Conservation (phyloP, 2,113 vertebrate genomes). For the Mormyrus iriodes region DNA sequence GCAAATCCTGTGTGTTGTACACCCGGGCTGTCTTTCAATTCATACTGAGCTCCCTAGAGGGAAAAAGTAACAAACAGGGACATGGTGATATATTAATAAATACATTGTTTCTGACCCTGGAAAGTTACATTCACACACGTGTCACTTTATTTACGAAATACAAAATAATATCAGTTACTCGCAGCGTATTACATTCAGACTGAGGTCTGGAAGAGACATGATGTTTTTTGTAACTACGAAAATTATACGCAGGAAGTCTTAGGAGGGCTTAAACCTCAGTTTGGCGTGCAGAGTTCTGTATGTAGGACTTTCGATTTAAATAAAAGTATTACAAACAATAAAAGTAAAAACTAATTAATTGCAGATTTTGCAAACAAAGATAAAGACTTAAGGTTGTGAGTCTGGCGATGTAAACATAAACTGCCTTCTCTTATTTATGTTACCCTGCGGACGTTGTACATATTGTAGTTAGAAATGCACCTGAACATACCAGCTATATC, state of each 20-base stretch:
- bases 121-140: neutral
- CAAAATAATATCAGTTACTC: neutral
- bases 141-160: neutral
- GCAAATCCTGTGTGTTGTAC: constrained; percentile 87
- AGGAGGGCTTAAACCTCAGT: neutral
- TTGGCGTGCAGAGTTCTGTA: neutral
- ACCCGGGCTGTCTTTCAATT: constrained; percentile 90
- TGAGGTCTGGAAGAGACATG: neutral
- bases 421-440: neutral
- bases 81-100: constrained; percentile 23
- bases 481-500: neutral
- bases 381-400: neutral
- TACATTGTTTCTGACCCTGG: neutral
- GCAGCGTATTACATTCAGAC: neutral
- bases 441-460: neutral
- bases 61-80: constrained; percentile 31
- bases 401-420: neutral
- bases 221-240: neutral
- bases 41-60: constrained; percentile 85
- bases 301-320: neutral
- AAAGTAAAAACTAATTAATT: neutral
- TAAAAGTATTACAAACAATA: neutral
- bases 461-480: neutral
- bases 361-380: neutral
- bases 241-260: neutral